phyloP scores from a whole-genome alignment of 2,797 vertebrate species.

The Bufotes viridis region DNA sequence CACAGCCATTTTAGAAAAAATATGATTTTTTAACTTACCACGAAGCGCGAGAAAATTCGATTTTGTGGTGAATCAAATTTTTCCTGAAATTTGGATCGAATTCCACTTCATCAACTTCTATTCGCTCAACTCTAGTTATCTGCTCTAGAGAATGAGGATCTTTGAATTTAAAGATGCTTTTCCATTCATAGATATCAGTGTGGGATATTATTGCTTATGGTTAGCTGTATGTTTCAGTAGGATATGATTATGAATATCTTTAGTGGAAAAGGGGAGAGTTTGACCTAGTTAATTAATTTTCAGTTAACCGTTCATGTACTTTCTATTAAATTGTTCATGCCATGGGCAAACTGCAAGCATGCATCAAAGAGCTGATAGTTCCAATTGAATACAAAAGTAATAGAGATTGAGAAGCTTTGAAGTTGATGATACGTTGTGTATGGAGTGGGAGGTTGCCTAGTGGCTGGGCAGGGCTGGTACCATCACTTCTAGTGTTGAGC shows the following conservation, averaged over 20 bases:
- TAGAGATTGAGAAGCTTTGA: slow-evolving; percentile 6
- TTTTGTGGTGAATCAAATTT: too few species aligned
- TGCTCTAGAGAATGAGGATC: too few species aligned
- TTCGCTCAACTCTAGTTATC: too few species aligned
- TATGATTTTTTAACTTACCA: too few species aligned
- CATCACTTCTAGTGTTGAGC: too few species aligned
- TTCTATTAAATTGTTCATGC: slow-evolving; percentile 25
- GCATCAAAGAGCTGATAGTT: slow-evolving; percentile 36
- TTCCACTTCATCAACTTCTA: too few species aligned
- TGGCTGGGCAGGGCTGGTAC: too few species aligned
- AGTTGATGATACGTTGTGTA: slow-evolving; percentile 3
- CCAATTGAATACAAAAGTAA: slow-evolving; percentile 5
- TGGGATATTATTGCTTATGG: not conserved
- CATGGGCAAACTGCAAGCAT: slow-evolving; percentile 25
- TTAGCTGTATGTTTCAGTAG: not conserved
- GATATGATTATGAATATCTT: not conserved
- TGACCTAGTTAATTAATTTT: slow-evolving; percentile 32
- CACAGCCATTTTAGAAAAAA: too few species aligned
- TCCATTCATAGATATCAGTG: not conserved
- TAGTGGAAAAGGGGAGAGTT: not conserved
- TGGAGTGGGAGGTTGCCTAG: too few species aligned
- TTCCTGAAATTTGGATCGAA: too few species aligned
- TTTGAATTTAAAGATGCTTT: not conserved
- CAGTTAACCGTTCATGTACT: slow-evolving; percentile 27
- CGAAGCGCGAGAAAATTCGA: too few species aligned